A percentile compares a stretch with the other conserved stretches of the same genome.
phyloP scores from a whole-genome alignment of 2,113 vertebrate species.

The Cheilinus undulatus region DNA sequence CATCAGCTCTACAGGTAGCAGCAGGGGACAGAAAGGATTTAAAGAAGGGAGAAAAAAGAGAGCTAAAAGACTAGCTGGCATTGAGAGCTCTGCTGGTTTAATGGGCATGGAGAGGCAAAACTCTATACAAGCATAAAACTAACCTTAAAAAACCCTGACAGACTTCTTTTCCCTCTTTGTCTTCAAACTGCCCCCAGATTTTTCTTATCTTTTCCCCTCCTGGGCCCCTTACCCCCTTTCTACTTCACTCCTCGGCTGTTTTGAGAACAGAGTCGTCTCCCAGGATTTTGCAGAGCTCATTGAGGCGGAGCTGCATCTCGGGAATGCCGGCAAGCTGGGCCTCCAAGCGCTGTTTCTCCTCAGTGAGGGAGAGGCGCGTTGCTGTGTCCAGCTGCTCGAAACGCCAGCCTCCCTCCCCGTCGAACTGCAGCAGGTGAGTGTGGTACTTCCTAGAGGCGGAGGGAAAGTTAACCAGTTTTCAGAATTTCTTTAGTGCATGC shows the following conservation, averaged over 20 bases:
- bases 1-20: not conserved
- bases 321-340: slow-evolving; percentile 96
- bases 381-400: slow-evolving; percentile 97
- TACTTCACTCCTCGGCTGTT: slow-evolving; percentile 81
- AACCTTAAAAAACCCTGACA: not conserved
- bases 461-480: not conserved
- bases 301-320: slow-evolving; percentile 96
- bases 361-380: slow-evolving; percentile 92
- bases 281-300: slow-evolving; percentile 96
- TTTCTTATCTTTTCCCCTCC: not conserved
- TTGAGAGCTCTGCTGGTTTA: slow-evolving; percentile 2
- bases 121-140: not conserved
- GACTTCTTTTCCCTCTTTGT: slow-evolving; percentile 19
- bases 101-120: not conserved
- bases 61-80: slow-evolving; percentile 1
- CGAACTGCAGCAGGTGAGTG: slow-evolving; percentile 97
- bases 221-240: not conserved
- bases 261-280: slow-evolving; percentile 97
- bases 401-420: slow-evolving; percentile 96
- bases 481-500: not conserved
- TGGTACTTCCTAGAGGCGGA: slow-evolving; percentile 92
- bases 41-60: slow-evolving; percentile 3
- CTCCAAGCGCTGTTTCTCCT: slow-evolving; percentile 98
- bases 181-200: not conserved
- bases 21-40: not conserved